A percentile compares a stretch with the other conserved stretches of the same genome.
These are phyloP conservation scores for Lathamus discolor DNA, from an alignment of 2,113 vertebrate genomes.

Conservation along the genomic window DNA sequence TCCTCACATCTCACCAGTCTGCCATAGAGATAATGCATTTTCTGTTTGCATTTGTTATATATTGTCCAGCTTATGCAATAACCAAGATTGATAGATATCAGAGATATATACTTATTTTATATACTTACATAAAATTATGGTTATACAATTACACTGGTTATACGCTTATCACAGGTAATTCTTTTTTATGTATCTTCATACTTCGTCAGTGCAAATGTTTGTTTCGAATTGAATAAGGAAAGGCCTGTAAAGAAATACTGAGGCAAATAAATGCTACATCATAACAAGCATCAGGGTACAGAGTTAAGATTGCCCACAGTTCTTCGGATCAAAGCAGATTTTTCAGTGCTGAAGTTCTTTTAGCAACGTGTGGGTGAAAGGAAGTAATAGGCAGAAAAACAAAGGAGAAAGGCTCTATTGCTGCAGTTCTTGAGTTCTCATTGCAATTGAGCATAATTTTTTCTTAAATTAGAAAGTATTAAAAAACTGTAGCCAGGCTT, in stretches of 20 bases:
- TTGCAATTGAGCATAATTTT: neutral
- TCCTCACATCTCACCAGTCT: neutral
- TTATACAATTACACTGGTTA: neutral
- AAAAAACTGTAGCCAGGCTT: neutral
- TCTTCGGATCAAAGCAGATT: neutral
- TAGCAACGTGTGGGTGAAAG: neutral
- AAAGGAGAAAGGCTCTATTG: neutral
- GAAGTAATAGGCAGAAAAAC: neutral
- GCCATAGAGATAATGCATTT: neutral
- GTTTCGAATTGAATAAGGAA: neutral
- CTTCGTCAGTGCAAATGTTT: neutral
- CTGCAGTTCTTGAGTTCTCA: neutral
- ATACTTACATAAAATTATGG: neutral
- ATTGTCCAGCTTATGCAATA: neutral
- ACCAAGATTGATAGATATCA: neutral
- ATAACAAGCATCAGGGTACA: no score
- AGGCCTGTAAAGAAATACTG: neutral
- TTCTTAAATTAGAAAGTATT: conserved; percentile 27
- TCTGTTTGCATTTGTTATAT: neutral
- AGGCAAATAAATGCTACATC: neutral
- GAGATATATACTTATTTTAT: neutral
- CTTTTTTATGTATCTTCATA: neutral
- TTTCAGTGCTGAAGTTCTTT: neutral
- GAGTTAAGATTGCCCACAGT: neutral
- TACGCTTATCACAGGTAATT: neutral